Base-by-base conservation (phyloP, 2,113 vertebrate genomes). In the Cygnus atratus region DNA sequence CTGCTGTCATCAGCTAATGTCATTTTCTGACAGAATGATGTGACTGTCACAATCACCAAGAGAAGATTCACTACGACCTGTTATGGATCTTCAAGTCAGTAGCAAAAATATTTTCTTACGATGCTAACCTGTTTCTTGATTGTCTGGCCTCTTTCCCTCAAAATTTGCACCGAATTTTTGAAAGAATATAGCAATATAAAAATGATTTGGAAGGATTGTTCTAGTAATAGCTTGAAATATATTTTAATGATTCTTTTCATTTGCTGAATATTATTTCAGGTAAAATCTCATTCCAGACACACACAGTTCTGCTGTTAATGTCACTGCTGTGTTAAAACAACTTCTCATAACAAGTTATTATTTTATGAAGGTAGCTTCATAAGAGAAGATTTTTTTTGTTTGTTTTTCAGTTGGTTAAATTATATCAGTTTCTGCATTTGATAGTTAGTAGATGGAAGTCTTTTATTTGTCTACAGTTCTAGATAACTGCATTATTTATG, bases 241-340 rank as follows among this genome's bases (percentile, higher is more conserved):
- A 95, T 95, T 97, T 97, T 97, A 96, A 97, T 94, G 88, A 87
- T 92, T 95, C 71, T 96, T 98, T 98, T 97, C 55, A 95, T 97
- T 98, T 97, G 94, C 85, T 84, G 92, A 86, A 90, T 92, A 96
- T 87, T 88, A 92, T 97, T 96, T 93, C 70, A 94, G 87, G 87
- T 88, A 89, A 95, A 96, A 87, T 86, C 58, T 93, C 68, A 94
- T 94, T 97, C 19, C 57, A 96, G 94, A 92, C 77, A 87, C 67
- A 97, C 31, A 61, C 50, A 94, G 50, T 97, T 95, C 79, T 94
- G 93, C 92, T 97, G 75, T 97, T 97, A 93, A n/a, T 43, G 48
- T 55, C 17, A 26, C 15, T 35, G 77, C 94, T 95, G 78, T 95
- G 82, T 97, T 96, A 93, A 43, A 75, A 91, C 84, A 97, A 61